Base-by-base conservation (phyloP, 2,113 vertebrate genomes). In the Gymnorhina tibicen region DNA sequence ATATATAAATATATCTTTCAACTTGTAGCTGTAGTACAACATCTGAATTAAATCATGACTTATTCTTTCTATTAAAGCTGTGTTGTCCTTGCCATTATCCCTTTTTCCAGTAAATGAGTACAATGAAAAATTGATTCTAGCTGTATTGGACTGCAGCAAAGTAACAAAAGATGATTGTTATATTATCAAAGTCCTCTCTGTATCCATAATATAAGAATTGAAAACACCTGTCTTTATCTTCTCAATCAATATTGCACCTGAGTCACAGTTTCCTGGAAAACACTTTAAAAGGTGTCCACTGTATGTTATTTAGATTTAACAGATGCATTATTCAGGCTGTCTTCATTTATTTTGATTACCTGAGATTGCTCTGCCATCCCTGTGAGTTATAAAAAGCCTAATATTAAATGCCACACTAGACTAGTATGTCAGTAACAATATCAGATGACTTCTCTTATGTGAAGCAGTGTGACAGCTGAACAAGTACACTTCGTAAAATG, bases 271-370 rank as follows among this genome's bases (percentile, higher is more conserved):
- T 95, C 89, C 92, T 96, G 75, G 91, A 97, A 97, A 97, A 96
- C 59, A 28, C 87, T 97, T 97, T 81, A 89, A 79, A 85, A 96
- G 72, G 95, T 96, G 85, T 96, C 96, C 91, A 91, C 95, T 94
- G 82, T 89, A 91, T 93, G 87, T 95, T 97, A 97, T 94, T 97
- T 96, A 96, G 84, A 94, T 97, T 96, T 97, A 97, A 91, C 92
- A 96, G 96, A 97, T 95, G 95, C 89, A 95, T 98, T 96, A 97
- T 97, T 97, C 85, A 87, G 90, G 59, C 72, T 95, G 87, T 95
- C 96, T 97, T 95, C 94, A 91, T 97, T 95, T 96, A 93, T 96
- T 98, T 97, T 96, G 96, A 96, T 97, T 95, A 95, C 92, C 85
- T 67, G 88, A 96, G 92, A 85, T 88, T 97, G 90, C 91, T 95